Evolutionary conservation across 2,888 invertebrate genomes (phyloP), one percentile per base, ranked within the genome.

Genomic region (Limnephilus marmoratus): DNA sequence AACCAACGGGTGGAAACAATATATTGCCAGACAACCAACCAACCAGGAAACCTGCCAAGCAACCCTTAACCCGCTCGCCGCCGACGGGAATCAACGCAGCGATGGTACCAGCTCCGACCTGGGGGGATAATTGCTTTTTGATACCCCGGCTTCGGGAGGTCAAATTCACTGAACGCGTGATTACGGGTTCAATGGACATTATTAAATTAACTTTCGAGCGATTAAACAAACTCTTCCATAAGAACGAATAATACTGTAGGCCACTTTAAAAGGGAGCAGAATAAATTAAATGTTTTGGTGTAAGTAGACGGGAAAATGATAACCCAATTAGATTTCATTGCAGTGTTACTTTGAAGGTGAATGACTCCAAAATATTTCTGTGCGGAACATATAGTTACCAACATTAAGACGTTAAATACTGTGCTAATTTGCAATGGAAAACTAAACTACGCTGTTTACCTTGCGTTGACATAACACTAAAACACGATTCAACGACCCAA

Each of bases 1-100:
- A 2, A 18, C 31, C 89, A 37, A 9, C 37, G 37, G 41, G 80
- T 45, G 81, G 49, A 45, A 81, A 81, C 90, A 68, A 85, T 90
- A 90, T 68, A 83, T 90, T 49, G 83, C 90, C n/a, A 85, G 82
- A 53, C 83, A 68, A 68, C 68, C 68, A 68, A 68, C 53, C 68
- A n/a, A 68, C 24, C 68, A 68, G 68, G 24, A 24, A 68, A 68
- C 68, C 68, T 68, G n/a, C 68, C 68, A 24, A 68, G 68, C 24
- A 53, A 90, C 90, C 85, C 90, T 85, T 90, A 90, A 90, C 90
- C 85, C 85, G 29, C 45, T 90, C 90, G 85, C 90, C 41, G 13
- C 90, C 49, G 82, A 90, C 87, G 53, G 80, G 80, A 89, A 89
- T 87, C 88, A 89, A 80, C 86, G 49, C 86, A 13, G 68, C 68